Evolutionary conservation across 2,797 vertebrate species (phyloP), one percentile per base, ranked within the genome.

Genomic region (Ceyx erithaca): DNA sequence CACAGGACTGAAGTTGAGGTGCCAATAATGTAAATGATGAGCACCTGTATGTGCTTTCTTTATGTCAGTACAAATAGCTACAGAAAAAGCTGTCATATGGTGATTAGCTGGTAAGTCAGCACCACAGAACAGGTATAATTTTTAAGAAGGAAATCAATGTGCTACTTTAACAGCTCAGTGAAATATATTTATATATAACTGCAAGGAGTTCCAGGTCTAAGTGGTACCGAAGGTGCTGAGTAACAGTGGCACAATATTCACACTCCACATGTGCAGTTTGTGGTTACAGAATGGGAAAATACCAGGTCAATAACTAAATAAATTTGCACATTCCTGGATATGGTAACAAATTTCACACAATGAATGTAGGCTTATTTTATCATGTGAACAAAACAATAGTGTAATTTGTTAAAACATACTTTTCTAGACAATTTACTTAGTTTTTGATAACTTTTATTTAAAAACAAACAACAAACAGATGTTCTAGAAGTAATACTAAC

Each of bases 201-300:
- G 40, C 30, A 52, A 63, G 25, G 58, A 57, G 25, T 40, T 18
- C 59, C 31, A 58, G 61, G 25, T 14, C 35, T 33, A n/a, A 45
- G 46, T 8, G 22, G 16, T 17, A 10, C 30, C 5, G 63, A 55
- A 40, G 46, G 19, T 59, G n/a, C 25, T 28, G n/a, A 28, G 21
- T 9, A 40, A 28, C 28, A 18, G 28, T 5, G 13, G 46, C 52
- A 87, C 46, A 59, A 35, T 66, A 61, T 3, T 11, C 8, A 19
- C 6, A 2, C 4, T 13, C 25, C 30, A 17, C 5, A 52, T 12
- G 35, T 0, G 1, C 7, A 30, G 37, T 31, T 48, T 62, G 28
- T 31, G 31, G 16, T 52, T 41, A 13, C 22, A 5, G 16, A 78
- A 19, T 40, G 69, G 40, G 21, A 79, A 82, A 86, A 55, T 3